phyloP scores from a whole-genome alignment of 2,113 vertebrate genomes.

The Carollia perspicillata region DNA sequence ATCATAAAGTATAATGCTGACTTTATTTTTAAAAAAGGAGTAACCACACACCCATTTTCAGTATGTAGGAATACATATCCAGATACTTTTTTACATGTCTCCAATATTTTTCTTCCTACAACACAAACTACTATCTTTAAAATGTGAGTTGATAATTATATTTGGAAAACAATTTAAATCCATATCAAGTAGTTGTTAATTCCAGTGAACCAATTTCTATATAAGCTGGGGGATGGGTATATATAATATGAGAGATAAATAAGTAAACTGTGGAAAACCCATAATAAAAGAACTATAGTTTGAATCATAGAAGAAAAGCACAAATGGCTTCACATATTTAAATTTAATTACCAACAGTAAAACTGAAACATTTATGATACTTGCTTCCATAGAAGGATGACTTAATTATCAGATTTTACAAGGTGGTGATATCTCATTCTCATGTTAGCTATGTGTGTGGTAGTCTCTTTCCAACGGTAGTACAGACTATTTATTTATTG shows the following conservation, averaged over 20 bases:
- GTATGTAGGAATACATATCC: not conserved
- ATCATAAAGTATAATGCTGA: not conserved
- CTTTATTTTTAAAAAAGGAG: not conserved
- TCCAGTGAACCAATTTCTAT: not conserved
- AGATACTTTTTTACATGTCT: not conserved
- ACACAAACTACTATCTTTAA: not conserved
- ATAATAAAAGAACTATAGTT: not conserved
- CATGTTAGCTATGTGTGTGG: not conserved
- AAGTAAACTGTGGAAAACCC: not conserved
- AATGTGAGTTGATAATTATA: not conserved
- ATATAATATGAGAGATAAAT: not conserved
- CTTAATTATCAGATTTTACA: conserved; percentile 23
- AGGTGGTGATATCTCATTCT: not conserved
- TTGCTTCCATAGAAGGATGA: not conserved
- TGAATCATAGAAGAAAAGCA: not conserved
- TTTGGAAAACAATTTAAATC: not conserved
- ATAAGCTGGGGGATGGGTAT: not conserved
- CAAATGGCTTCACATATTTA: not conserved
- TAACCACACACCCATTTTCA: not conserved
- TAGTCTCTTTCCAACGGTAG: not conserved
- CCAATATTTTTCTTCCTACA: not conserved
- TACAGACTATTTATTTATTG: not conserved
- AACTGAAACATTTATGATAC: not conserved
- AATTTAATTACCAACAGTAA: not conserved
- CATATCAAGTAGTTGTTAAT: not conserved